phyloP scores from a whole-genome alignment of 2,888 invertebrate species.

The Gandaritis pyraliata region DNA sequence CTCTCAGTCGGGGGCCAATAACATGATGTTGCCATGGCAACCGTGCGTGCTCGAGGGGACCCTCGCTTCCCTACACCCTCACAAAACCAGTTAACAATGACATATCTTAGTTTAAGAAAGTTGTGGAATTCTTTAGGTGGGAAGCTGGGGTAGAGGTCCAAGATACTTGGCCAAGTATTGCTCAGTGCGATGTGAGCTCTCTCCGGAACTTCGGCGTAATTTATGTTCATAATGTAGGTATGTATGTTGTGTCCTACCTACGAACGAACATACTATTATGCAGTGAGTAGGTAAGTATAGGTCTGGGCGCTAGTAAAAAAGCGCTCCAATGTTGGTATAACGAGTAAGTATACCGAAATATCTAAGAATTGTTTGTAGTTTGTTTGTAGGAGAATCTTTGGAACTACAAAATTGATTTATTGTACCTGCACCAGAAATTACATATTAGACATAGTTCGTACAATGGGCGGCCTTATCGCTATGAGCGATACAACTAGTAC shows the following conservation, averaged over 20 bases:
- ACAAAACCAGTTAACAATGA: conserved; percentile 68
- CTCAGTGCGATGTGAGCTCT: conserved; percentile 24
- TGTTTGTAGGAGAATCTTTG: no score
- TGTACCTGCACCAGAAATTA: no score
- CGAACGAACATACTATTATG: conserved; percentile 1
- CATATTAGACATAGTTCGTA: no score
- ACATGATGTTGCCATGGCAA: conserved; percentile 75
- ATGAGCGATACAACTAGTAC: no score
- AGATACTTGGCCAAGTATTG: conserved; percentile 32
- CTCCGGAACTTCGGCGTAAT: conserved; percentile 36
- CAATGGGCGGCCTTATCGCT: no score
- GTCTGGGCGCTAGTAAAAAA: background rate
- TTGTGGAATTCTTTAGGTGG: conserved; percentile 34
- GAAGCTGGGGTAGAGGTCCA: conserved; percentile 23
- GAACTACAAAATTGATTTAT: no score
- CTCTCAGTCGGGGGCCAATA: conserved; percentile 77
- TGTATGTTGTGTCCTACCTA: conserved; percentile 11
- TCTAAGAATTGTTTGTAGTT: no score
- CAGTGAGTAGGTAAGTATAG: background rate
- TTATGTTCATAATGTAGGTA: conserved; percentile 37
- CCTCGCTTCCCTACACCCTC: conserved; percentile 63
- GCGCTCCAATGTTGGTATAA: no score
- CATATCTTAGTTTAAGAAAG: conserved; percentile 54
- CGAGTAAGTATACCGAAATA: no score
- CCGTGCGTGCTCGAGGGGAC: conserved; percentile 67